phyloP scores from a whole-genome alignment of 2,113 vertebrate species.

The Anhinga rufa region DNA sequence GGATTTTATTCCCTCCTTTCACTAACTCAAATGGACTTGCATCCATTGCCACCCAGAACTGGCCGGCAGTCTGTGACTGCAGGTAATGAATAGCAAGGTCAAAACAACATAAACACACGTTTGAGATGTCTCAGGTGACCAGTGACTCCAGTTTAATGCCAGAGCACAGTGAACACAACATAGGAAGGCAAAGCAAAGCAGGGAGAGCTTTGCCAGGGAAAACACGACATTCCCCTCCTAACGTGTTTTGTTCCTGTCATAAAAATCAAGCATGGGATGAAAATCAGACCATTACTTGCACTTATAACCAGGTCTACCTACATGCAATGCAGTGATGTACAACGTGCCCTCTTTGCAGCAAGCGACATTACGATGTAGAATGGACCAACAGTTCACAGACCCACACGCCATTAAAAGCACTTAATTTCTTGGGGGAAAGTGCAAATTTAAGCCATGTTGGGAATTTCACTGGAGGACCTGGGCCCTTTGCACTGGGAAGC shows the following conservation, averaged over 20 bases:
- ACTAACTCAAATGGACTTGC: neutral
- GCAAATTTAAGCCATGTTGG: neutral
- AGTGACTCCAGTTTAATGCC: neutral
- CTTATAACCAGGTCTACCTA: neutral
- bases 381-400: neutral
- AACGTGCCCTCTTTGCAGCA: neutral
- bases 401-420: neutral
- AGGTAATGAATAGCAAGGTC: neutral
- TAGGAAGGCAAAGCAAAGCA: neutral
- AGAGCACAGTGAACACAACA: neutral
- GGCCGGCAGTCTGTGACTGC: neutral
- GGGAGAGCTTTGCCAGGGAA: neutral
- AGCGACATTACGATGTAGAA: fast-evolving
- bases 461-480: neutral
- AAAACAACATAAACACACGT: neutral
- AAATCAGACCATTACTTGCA: neutral
- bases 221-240: neutral
- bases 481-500: neutral
- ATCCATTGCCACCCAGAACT: neutral
- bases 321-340: neutral
- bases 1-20: neutral
- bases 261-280: neutral
- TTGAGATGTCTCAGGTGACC: neutral
- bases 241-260: neutral
- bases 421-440: neutral